A percentile compares a stretch with the other conserved stretches of the same genome.
These are phyloP conservation scores for Erpetoichthys calabaricus DNA, from an alignment of 2,797 vertebrate genomes.

Conservation along the genomic window DNA sequence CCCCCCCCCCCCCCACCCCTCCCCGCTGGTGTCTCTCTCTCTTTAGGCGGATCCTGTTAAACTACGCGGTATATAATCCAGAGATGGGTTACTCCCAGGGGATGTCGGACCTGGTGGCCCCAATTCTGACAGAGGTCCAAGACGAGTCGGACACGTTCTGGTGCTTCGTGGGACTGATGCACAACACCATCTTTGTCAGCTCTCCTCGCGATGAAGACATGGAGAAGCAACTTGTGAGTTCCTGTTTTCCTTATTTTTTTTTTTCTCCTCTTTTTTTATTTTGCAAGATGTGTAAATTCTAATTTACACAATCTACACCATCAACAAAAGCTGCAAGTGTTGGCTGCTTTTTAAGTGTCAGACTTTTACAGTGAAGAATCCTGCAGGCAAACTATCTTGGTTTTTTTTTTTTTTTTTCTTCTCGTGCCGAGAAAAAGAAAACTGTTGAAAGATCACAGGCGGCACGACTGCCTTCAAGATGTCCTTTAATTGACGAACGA, in stretches of 20 bases:
- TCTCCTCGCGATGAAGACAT: constrained; percentile 92
- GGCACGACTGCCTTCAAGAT: too few relatives aligned
- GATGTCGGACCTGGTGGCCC: constrained; percentile 97
- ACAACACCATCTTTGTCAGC: constrained; percentile 96
- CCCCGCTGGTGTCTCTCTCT: constrained; percentile 6
- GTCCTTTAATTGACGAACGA: too few relatives aligned
- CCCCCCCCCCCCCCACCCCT: too few relatives aligned
- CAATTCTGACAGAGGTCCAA: constrained; percentile 81
- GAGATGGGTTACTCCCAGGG: constrained; percentile 90
- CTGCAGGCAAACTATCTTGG: too few relatives aligned
- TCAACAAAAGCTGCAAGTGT: too few relatives aligned
- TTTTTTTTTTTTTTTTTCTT: too few relatives aligned
- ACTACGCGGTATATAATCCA: constrained; percentile 87
- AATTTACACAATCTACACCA: neutral
- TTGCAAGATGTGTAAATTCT: neutral
- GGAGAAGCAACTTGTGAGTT: constrained; percentile 90
- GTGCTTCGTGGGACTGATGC: constrained; percentile 97
- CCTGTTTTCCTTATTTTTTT: neutral
- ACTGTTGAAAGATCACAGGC: too few relatives aligned
- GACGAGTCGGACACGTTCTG: constrained; percentile 96
- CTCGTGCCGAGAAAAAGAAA: too few relatives aligned
- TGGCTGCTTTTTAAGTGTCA: too few relatives aligned
- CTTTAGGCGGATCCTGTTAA: constrained; percentile 81
- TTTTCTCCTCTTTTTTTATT: neutral
- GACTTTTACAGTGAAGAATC: too few relatives aligned